Evolutionary conservation across 2,113 vertebrate genomes (phyloP).

Genomic region (Prionailurus viverrinus): DNA sequence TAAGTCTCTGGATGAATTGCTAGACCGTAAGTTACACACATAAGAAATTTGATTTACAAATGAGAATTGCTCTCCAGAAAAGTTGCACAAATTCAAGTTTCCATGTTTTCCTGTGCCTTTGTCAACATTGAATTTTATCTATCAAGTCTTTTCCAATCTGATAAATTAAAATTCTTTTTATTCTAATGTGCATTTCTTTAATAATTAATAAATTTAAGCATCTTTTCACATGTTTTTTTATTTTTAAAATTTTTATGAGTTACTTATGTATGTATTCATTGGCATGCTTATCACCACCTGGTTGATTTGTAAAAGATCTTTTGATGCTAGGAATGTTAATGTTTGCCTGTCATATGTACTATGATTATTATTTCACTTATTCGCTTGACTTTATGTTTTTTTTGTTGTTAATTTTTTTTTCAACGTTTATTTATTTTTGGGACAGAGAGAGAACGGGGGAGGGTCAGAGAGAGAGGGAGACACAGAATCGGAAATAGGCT

Average conservation of each 20-base stretch:
- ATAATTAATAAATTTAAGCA: background rate
- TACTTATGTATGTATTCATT: background rate
- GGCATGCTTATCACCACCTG: background rate
- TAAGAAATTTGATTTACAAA: slow-evolving; percentile 1
- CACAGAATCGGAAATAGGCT: too few species aligned
- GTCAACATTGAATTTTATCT: background rate
- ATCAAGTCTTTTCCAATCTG: background rate
- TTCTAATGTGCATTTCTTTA: background rate
- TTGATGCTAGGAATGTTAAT: background rate
- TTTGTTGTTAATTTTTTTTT: too few species aligned
- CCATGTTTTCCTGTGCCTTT: background rate
- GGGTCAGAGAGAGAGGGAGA: too few species aligned
- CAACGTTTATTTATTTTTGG: too few species aligned
- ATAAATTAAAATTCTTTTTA: background rate
- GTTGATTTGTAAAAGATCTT: background rate
- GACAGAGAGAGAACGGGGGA: too few species aligned
- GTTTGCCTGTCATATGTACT: background rate
- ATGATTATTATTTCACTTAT: background rate
- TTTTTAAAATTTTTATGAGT: slow-evolving; percentile 24
- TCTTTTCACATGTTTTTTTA: background rate
- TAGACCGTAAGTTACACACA: background rate
- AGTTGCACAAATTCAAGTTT: background rate
- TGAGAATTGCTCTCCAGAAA: background rate
- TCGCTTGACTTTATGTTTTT: background rate
- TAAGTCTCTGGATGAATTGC: background rate